Conservation (phyloP, 1,140 invertebrate species). For the Aphelenchoides fujianensis region DNA sequence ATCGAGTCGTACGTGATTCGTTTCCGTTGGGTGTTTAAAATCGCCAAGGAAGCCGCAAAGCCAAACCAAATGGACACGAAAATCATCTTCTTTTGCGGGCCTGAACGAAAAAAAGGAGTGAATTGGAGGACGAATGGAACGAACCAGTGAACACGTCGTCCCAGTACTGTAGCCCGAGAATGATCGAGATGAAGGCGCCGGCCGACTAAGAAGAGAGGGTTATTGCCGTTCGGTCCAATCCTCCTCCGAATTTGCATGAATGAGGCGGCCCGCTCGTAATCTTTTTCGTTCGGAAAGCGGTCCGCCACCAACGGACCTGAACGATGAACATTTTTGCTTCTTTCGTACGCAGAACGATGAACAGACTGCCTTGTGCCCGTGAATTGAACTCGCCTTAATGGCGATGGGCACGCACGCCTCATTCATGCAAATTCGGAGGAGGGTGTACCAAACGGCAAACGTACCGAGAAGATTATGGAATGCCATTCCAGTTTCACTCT, state of each 20-base stretch:
- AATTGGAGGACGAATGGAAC: conserved; percentile 12
- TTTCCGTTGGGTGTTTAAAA: conserved; percentile 46
- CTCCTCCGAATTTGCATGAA: too few relatives aligned
- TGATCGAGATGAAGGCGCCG: conserved; percentile 12
- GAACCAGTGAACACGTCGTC: conserved; percentile 16
- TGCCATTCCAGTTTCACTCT: conserved; percentile 19
- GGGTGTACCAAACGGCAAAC: too few relatives aligned
- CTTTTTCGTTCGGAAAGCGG: too few relatives aligned
- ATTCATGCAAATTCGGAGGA: too few relatives aligned
- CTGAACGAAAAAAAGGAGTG: background rate
- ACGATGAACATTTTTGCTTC: too few relatives aligned
- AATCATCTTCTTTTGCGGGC: conserved; percentile 46
- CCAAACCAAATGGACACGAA: conserved; percentile 53
- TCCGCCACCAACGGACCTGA: too few relatives aligned
- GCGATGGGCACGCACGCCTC: too few relatives aligned
- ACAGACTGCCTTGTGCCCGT: too few relatives aligned
- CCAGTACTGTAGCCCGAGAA: conserved; percentile 19
- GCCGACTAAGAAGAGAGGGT: conserved; percentile 26
- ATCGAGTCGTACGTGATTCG: conserved; percentile 40
- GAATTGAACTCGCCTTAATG: too few relatives aligned
- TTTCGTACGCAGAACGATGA: too few relatives aligned
- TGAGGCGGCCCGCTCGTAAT: too few relatives aligned
- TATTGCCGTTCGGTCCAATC: too few relatives aligned
- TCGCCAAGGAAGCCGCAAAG: conserved; percentile 44
- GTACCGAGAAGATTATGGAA: conserved; percentile 15